Conservation (phyloP, 2,113 vertebrate genomes). For the Eudyptes chrysolophus region DNA sequence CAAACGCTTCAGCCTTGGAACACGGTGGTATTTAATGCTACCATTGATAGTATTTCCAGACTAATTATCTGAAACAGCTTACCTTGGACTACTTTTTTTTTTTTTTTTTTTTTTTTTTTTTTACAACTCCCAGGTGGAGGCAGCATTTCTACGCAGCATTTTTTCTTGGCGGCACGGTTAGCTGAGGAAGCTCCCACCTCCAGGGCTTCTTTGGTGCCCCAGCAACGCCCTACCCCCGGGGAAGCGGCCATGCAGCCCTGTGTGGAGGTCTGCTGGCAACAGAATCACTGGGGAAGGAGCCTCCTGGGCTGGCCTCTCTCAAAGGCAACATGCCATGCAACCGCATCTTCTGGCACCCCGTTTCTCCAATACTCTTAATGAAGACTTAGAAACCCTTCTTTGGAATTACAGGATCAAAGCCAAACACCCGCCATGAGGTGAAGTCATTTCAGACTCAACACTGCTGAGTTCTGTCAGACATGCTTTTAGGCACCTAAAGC, state of each 20-base stretch:
- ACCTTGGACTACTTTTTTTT: not conserved
- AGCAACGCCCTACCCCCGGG: rapidly evolving
- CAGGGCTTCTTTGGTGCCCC: not conserved
- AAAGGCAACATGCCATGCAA: not conserved
- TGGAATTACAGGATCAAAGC: not conserved
- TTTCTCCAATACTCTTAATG: not conserved
- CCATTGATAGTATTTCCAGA: not conserved
- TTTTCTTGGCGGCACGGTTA: too few species aligned
- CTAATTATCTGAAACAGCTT: not conserved
- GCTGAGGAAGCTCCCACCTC: too few species aligned
- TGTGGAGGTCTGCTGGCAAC: rapidly evolving
- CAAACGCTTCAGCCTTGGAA: not conserved
- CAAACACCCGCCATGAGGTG: not conserved
- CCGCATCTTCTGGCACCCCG: not conserved
- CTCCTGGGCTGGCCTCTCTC: not conserved
- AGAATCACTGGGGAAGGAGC: not conserved
- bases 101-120: not conserved
- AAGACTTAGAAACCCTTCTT: not conserved
- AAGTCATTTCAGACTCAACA: not conserved
- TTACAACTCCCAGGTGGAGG: not conserved
- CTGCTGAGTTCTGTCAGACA: not conserved
- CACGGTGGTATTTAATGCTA: not conserved
- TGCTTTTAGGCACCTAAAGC: not conserved
- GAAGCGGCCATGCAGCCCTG: rapidly evolving
- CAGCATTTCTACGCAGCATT: not conserved